A percentile compares a stretch with the other conserved stretches of the same genome.
Conservation (phyloP, 2,888 invertebrate species). For the Pammene aurita region DNA sequence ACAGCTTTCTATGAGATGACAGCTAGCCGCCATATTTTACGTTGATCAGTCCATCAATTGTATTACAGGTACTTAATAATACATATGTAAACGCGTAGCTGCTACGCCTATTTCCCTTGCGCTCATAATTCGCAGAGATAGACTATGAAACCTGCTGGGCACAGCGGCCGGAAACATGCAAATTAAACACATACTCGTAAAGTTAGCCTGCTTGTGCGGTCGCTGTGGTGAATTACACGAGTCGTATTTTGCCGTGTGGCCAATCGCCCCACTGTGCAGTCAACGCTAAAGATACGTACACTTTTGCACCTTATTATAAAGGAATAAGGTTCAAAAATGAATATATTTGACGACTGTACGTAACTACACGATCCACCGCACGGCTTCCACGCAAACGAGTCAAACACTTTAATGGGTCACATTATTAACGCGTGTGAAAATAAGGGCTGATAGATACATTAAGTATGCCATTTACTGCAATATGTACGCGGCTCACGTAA, state of each 20-base stretch:
- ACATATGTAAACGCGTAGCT: background rate
- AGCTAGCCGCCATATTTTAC: too few relatives aligned
- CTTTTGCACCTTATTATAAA: too few relatives aligned
- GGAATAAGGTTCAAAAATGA: too few relatives aligned
- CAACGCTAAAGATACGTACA: too few relatives aligned
- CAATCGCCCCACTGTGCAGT: background rate
- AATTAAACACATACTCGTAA: conserved; percentile 27
- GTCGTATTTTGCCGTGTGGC: conserved; percentile 19
- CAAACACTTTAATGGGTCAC: conserved; percentile 14
- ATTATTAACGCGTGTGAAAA: conserved; percentile 18
- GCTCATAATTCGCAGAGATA: conserved; percentile 5
- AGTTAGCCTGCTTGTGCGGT: conserved; percentile 8
- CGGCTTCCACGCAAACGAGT: conserved; percentile 12
- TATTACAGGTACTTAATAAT: too few relatives aligned
- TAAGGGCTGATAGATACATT: conserved; percentile 4
- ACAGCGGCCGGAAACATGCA: conserved; percentile 10
- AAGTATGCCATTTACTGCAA: background rate
- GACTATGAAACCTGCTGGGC: background rate
- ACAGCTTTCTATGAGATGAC: too few relatives aligned
- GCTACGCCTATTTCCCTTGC: background rate
- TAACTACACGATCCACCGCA: background rate
- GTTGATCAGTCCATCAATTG: too few relatives aligned
- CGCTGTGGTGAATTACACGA: conserved; percentile 6
- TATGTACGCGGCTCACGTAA: background rate
- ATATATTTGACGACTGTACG: background rate